Percentiles rank a stretch among this genome's conserved stretches.
These are phyloP conservation scores for Anolis carolinensis DNA, from an alignment of 2,113 vertebrate species.

Conservation along the genomic window DNA sequence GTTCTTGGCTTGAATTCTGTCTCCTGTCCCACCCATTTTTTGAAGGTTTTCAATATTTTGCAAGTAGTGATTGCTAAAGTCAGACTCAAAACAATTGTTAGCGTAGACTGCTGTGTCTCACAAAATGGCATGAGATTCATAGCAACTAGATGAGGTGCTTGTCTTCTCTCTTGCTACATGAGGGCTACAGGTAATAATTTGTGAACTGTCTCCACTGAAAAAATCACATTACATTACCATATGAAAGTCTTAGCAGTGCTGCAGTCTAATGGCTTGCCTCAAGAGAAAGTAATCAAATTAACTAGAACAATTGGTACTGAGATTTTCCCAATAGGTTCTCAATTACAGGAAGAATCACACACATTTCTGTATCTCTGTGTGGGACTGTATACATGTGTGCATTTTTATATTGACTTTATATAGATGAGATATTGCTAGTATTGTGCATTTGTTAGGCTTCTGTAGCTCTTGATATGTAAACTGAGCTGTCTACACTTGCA, in stretches of 20 bases:
- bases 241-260: background rate
- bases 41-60: background rate
- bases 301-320: background rate
- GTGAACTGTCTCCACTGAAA: background rate
- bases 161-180: background rate
- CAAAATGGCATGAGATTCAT: background rate
- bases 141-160: no score
- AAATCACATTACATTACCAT: background rate
- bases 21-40: background rate
- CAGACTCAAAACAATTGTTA: background rate
- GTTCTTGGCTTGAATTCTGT: background rate
- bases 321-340: background rate
- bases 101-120: background rate
- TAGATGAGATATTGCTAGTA: background rate
- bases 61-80: background rate
- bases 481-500: no score
- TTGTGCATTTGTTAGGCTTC: accelerated
- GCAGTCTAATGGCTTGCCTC: background rate
- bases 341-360: background rate
- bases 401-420: no score
- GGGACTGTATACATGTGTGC: background rate
- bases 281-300: background rate
- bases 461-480: background rate
- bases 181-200: background rate
- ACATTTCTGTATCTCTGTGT: background rate